These are phyloP conservation scores for Dromius quadrimaculatus DNA, from an alignment of 2,888 invertebrate species.

Conservation along the genomic window DNA sequence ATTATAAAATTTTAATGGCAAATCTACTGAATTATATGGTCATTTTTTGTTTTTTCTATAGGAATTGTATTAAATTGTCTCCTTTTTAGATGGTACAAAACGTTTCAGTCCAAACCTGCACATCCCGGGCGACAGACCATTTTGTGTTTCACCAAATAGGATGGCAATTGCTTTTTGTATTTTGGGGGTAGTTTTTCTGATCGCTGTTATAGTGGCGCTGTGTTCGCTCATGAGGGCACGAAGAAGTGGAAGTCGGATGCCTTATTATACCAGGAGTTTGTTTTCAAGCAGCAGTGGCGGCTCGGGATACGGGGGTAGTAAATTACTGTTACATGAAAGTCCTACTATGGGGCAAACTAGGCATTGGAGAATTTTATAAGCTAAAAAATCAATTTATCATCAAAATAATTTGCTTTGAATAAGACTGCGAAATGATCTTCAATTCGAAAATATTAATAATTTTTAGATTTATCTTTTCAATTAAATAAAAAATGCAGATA, in stretches of 20 bases:
- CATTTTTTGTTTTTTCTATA: neutral
- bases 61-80: neutral
- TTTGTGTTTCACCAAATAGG: constrained; percentile 82
- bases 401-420: too few species aligned
- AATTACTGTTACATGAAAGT: constrained; percentile 72
- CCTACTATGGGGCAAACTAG: constrained; percentile 70
- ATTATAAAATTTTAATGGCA: too few species aligned
- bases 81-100: constrained; percentile 61
- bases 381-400: too few species aligned
- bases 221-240: constrained; percentile 75
- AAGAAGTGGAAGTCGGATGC: constrained; percentile 68
- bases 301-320: constrained; percentile 73
- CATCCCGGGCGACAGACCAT: constrained; percentile 72
- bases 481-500: too few species aligned
- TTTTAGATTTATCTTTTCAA: too few species aligned
- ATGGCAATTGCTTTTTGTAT: constrained; percentile 82
- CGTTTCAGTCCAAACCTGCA: constrained; percentile 56
- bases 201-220: constrained; percentile 78
- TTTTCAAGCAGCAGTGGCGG: constrained; percentile 73
- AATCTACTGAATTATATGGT: too few species aligned
- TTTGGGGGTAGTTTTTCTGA: constrained; percentile 78
- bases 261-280: constrained; percentile 74
- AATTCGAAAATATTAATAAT: too few species aligned
- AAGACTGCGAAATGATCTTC: too few species aligned
- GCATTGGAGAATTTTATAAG: constrained; percentile 46